Base-by-base conservation (phyloP, 2,797 vertebrate genomes). In the Pelodytes ibericus region DNA sequence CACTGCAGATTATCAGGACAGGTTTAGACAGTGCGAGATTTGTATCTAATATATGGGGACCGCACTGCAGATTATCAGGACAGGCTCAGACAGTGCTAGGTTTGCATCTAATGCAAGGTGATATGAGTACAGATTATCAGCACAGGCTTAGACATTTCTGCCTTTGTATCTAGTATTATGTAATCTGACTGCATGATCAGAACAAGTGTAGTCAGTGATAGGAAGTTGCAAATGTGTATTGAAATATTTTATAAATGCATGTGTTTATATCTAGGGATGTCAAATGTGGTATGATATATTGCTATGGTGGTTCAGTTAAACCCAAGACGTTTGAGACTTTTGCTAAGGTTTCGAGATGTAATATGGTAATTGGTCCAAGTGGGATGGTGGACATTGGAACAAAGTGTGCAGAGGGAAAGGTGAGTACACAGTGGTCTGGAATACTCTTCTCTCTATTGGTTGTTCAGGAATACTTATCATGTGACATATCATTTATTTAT, bases 221-320 rank as follows among this genome's bases (percentile, higher is more conserved):
- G n/a, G n/a, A n/a, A n/a, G n/a, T n/a, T n/a, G n/a, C n/a, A n/a
- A n/a, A n/a, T n/a, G n/a, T n/a, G n/a, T n/a, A n/a, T n/a, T n/a
- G n/a, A n/a, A n/a, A n/a, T n/a, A n/a, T n/a, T n/a, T n/a, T n/a
- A n/a, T n/a, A n/a, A n/a, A n/a, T n/a, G n/a, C n/a, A n/a, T n/a
- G n/a, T n/a, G n/a, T 44, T n/a, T 44, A 15, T 27, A n/a, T 25
- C 26, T 22, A 78, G 75, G 13, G 70, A 72, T 4, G 0, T 60
- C 0, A 80, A 88, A 78, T 98, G 97, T 24, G 96, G 96, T 0
- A 96, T 96, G 72, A 83, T 99, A 36, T 96, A 90, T 85, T 99
- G 97, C 44, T 4, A 78, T 0, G 81, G 86, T 0, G 95, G 95
- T 0, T 68, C 66, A 0, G 84, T 89, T 0, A 36, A 0, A 0